Percentiles rank a stretch among this genome's conserved stretches.
These are phyloP conservation scores for Lutjanus campechanus DNA, from an alignment of 2,797 vertebrate genomes.

Conservation along the genomic window DNA sequence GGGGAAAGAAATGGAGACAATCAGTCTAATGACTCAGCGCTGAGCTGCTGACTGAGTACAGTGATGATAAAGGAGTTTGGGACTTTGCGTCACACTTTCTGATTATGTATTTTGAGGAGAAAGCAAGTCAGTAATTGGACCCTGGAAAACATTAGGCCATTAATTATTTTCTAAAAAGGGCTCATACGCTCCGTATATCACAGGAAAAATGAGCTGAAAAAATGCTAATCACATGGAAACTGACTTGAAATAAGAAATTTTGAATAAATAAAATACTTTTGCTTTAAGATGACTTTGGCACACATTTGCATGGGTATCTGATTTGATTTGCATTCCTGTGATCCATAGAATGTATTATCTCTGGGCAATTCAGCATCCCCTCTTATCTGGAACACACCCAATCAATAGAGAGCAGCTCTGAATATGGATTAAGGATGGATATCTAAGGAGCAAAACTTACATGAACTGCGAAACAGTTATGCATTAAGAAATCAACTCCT, in stretches of 20 bases:
- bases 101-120: slow-evolving; percentile 65
- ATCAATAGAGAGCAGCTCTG: slow-evolving; percentile 83
- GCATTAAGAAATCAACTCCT: slow-evolving; percentile 53
- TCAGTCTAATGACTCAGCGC: slow-evolving; percentile 51
- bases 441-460: slow-evolving; percentile 66
- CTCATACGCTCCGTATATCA: slow-evolving; percentile 42
- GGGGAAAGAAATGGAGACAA: slow-evolving; percentile 3
- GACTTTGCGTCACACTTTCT: slow-evolving; percentile 60
- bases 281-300: slow-evolving; percentile 79
- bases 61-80: slow-evolving; percentile 49
- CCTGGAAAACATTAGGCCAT: slow-evolving; percentile 68
- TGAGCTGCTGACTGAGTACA: slow-evolving; percentile 45
- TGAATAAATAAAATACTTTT: slow-evolving; percentile 71
- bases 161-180: slow-evolving; percentile 68
- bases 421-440: slow-evolving; percentile 83
- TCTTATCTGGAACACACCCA: slow-evolving; percentile 82
- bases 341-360: slow-evolving; percentile 84
- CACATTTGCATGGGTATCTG: slow-evolving; percentile 82
- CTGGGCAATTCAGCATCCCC: slow-evolving; percentile 76
- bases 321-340: slow-evolving; percentile 84
- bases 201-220: slow-evolving; percentile 50
- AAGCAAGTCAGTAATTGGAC: slow-evolving; percentile 64
- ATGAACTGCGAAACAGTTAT: slow-evolving; percentile 51
- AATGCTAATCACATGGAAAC: slow-evolving; percentile 70
- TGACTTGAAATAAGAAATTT: slow-evolving; percentile 61